A percentile compares a stretch with the other conserved stretches of the same genome.
Evolutionary conservation across 2,888 invertebrate genomes (phyloP).

Genomic region (Trimorus sp.): DNA sequence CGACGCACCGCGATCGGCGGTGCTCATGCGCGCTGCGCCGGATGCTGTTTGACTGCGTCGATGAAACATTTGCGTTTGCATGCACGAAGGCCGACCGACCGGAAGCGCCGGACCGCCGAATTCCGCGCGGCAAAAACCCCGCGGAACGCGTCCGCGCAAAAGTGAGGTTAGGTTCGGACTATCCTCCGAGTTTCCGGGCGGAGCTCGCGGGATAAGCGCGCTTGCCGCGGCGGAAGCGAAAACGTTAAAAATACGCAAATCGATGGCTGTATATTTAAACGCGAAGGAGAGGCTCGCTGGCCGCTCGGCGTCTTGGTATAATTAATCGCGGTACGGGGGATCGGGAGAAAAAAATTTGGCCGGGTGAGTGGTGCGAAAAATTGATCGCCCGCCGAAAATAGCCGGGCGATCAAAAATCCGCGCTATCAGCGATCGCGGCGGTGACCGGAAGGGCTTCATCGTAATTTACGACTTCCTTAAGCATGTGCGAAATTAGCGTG

Average conservation of each 20-base stretch:
- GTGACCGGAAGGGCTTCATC: conserved; percentile 74
- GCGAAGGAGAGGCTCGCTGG: conserved; percentile 18
- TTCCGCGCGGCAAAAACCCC: no score
- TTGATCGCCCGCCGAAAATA: conserved; percentile 36
- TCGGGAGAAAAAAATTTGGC: not conserved
- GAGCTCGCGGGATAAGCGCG: not conserved
- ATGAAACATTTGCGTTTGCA: conserved; percentile 58
- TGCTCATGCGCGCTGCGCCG: conserved; percentile 52
- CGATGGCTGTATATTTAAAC: conserved; percentile 42
- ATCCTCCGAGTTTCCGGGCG: not conserved
- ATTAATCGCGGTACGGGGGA: conserved; percentile 25
- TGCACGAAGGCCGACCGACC: conserved; percentile 12
- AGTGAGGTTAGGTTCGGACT: no score
- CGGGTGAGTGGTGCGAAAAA: conserved; percentile 12
- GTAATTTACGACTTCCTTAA: conserved; percentile 76
- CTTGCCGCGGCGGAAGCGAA: conserved; percentile 23
- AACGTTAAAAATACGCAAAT: conserved; percentile 41
- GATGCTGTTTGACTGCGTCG: conserved; percentile 57
- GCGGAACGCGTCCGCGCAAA: no score
- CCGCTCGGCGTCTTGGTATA: conserved; percentile 11
- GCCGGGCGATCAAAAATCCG: conserved; percentile 56
- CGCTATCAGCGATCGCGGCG: conserved; percentile 64
- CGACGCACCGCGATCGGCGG: conserved; percentile 41
- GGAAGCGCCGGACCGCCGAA: no score
- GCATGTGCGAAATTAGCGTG: conserved; percentile 74